These are phyloP conservation scores for Lasioglossum malachurum DNA, from an alignment of 2,888 invertebrate genomes.

Conservation along the genomic window DNA sequence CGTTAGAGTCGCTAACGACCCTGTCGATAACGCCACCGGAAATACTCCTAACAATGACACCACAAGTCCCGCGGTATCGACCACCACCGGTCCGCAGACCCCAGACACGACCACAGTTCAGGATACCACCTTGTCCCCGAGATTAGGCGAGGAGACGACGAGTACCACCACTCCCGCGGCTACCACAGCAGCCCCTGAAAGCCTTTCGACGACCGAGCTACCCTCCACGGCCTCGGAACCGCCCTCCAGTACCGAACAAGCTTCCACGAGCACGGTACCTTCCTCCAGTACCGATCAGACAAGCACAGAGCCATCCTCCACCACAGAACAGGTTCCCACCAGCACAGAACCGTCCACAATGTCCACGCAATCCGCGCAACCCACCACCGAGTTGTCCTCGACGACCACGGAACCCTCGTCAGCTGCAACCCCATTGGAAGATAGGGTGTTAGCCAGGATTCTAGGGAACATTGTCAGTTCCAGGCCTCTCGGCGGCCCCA, in stretches of 20 bases:
- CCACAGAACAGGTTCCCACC: neutral
- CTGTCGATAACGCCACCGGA: slow-evolving; percentile 76
- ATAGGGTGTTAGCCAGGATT: neutral
- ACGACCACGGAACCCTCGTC: slow-evolving; percentile 17
- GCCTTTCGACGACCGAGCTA: slow-evolving; percentile 39
- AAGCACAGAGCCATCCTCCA: neutral
- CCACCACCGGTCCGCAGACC: slow-evolving; percentile 71
- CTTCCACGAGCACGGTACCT: slow-evolving; percentile 28
- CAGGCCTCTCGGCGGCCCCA: slow-evolving; percentile 5
- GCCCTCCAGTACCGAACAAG: slow-evolving; percentile 54
- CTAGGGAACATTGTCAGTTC: slow-evolving; percentile 8
- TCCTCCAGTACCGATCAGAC: neutral
- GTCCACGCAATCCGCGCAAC: slow-evolving; percentile 13
- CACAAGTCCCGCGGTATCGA: slow-evolving; percentile 73
- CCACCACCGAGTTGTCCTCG: slow-evolving; percentile 5
- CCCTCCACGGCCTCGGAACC: slow-evolving; percentile 49
- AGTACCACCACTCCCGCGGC: slow-evolving; percentile 43
- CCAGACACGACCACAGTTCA: slow-evolving; percentile 69
- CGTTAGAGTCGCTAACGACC: slow-evolving; percentile 69
- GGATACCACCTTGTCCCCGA: slow-evolving; percentile 69
- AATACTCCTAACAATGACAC: slow-evolving; percentile 85
- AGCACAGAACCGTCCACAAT: slow-evolving; percentile 23
- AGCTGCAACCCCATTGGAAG: neutral
- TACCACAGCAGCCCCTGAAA: slow-evolving; percentile 46
- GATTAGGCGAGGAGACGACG: slow-evolving; percentile 59